Conservation (phyloP, 2,797 vertebrate species). For the Rhinogobio ventralis region DNA sequence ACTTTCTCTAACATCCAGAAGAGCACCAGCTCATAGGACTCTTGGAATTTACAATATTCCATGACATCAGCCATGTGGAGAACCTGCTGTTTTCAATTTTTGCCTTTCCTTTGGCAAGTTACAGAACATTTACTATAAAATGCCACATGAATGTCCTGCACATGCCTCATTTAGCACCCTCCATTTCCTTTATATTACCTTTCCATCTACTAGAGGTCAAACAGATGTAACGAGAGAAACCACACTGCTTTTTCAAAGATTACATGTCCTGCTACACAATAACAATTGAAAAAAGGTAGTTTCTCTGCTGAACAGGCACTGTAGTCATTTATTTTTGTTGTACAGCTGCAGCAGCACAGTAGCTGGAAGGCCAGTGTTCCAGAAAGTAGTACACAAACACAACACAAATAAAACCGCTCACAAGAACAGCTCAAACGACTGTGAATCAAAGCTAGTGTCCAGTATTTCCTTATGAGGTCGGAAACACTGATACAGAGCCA, state of each 20-base stretch:
- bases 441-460: background rate
- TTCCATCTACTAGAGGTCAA: conserved; percentile 70
- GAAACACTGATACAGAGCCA: background rate
- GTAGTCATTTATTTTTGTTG: conserved; percentile 20
- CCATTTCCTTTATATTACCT: conserved; percentile 69
- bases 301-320: conserved; percentile 65
- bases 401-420: background rate
- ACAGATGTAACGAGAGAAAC: conserved; percentile 64
- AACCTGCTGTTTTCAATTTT: conserved; percentile 15
- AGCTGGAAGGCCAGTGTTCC: conserved; percentile 16
- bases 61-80: background rate
- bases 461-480: background rate
- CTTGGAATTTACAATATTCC: conserved; percentile 47
- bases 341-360: conserved; percentile 13
- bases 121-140: conserved; percentile 13
- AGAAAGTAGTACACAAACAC: conserved; percentile 1
- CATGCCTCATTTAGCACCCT: conserved; percentile 67
- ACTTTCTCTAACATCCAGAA: background rate
- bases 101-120: background rate
- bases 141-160: conserved; percentile 68
- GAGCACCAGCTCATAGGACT: background rate
- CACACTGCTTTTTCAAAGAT: conserved; percentile 62
- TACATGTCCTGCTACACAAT: conserved; percentile 58
- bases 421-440: background rate
- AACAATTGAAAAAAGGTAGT: conserved; percentile 66